These are phyloP conservation scores for Masnerella sp. DNA, from an alignment of 2,888 invertebrate genomes.

Conservation along the genomic window DNA sequence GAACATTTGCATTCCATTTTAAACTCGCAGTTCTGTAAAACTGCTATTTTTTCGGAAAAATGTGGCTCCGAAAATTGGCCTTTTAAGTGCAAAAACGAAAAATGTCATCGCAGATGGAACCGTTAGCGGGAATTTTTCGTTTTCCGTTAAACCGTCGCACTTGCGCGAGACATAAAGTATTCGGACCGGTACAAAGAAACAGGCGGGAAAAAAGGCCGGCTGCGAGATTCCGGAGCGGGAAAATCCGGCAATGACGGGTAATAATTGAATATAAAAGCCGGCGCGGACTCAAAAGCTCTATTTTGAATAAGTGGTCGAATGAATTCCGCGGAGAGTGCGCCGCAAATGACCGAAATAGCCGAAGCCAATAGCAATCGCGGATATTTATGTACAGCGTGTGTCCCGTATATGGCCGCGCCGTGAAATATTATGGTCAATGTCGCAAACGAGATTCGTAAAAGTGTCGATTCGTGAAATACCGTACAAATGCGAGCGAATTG, in stretches of 20 bases:
- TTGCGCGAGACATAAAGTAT: too few relatives aligned
- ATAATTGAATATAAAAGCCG: slow-evolving; percentile 53
- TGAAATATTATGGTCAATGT: slow-evolving; percentile 51
- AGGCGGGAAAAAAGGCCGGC: slow-evolving; percentile 37
- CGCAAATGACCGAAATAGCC: slow-evolving; percentile 49
- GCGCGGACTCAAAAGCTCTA: slow-evolving; percentile 38
- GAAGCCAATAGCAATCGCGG: slow-evolving; percentile 51
- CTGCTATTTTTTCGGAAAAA: too few relatives aligned
- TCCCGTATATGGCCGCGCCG: slow-evolving; percentile 31
- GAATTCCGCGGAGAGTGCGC: slow-evolving; percentile 40
- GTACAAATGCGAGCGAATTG: slow-evolving; percentile 29
- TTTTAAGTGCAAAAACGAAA: too few relatives aligned
- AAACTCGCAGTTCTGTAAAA: too few relatives aligned
- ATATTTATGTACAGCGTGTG: slow-evolving; percentile 47
- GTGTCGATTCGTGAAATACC: slow-evolving; percentile 48
- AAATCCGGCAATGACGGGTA: slow-evolving; percentile 38
- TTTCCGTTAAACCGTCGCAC: too few relatives aligned
- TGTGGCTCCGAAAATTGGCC: too few relatives aligned
- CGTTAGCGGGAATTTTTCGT: too few relatives aligned
- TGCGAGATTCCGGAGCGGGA: slow-evolving; percentile 39
- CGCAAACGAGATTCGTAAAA: slow-evolving; percentile 45
- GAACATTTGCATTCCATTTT: too few relatives aligned
- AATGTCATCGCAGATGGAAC: too few relatives aligned
- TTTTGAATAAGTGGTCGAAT: slow-evolving; percentile 47
- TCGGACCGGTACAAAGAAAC: slow-evolving; percentile 34